Conservation (phyloP, 1,140 invertebrate species). For the Meloidogyne hapla region DNA sequence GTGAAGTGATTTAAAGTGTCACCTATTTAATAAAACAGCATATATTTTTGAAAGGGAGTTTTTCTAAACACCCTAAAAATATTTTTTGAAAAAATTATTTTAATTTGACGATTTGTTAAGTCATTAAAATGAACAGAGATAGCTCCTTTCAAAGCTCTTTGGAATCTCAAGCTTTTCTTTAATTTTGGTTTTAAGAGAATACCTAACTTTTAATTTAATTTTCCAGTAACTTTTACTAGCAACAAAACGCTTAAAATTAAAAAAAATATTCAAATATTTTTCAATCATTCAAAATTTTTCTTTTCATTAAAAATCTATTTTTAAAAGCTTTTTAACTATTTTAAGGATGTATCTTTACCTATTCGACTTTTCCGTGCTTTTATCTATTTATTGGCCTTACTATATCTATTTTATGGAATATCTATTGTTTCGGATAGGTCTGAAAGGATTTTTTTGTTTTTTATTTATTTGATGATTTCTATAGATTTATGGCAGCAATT, state of each 20-base stretch:
- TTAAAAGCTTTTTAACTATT: conserved; percentile 12
- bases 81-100: no score
- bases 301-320: background rate
- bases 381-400: conserved; percentile 64
- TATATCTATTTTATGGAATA: conserved; percentile 68
- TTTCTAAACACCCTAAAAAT: no score
- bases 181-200: no score
- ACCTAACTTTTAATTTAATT: no score
- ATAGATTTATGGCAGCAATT: conserved; percentile 82
- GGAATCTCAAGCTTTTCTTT: no score
- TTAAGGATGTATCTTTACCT: conserved; percentile 32
- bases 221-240: no score
- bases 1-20: conserved; percentile 1
- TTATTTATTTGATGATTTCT: conserved; percentile 1
- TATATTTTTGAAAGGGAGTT: background rate
- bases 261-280: no score
- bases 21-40: background rate
- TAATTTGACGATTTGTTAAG: no score
- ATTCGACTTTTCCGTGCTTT: conserved; percentile 43
- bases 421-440: conserved; percentile 67
- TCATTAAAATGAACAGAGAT: no score
- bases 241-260: no score
- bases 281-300: no score
- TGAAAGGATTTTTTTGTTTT: background rate
- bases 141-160: no score